Evolutionary conservation across 2,797 vertebrate species (phyloP).

Genomic region (Myripristis jacobus): DNA sequence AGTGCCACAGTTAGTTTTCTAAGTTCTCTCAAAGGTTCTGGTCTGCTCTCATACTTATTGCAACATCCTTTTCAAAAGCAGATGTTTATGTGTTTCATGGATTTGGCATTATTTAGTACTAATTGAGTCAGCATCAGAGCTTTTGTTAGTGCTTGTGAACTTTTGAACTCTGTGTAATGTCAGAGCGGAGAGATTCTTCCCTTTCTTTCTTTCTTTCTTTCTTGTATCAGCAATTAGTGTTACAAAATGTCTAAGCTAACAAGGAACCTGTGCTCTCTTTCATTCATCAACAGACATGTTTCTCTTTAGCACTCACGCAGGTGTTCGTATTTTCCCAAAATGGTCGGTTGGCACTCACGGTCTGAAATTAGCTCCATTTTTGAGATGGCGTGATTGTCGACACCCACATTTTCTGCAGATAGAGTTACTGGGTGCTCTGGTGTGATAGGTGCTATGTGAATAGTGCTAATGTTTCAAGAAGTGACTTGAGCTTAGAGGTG

Average conservation of each 20-base stretch:
- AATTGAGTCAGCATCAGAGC: slow-evolving; percentile 6
- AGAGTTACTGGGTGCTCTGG: slow-evolving; percentile 46
- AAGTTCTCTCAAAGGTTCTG: slow-evolving; percentile 6
- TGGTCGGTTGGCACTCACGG: slow-evolving; percentile 25
- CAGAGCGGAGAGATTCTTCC: neutral
- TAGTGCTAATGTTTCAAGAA: slow-evolving; percentile 51
- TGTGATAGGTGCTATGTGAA: slow-evolving; percentile 41
- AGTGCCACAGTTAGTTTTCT: slow-evolving; percentile 19
- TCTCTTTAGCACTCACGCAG: slow-evolving; percentile 11
- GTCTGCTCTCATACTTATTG: slow-evolving; percentile 22
- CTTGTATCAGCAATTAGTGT: neutral
- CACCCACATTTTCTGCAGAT: slow-evolving; percentile 32
- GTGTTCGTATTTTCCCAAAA: slow-evolving; percentile 38
- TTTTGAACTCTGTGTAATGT: slow-evolving; percentile 10
- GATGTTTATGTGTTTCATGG: slow-evolving; percentile 47
- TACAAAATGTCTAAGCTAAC: slow-evolving; percentile 20
- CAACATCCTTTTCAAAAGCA: slow-evolving; percentile 44
- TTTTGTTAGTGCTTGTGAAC: slow-evolving; percentile 15
- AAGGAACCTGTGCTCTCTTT: neutral
- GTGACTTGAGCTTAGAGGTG: slow-evolving; percentile 47
- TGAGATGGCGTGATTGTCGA: slow-evolving; percentile 45
- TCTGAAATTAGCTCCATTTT: slow-evolving; percentile 13
- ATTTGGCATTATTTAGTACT: slow-evolving; percentile 25
- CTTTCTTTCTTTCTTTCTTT: neutral
- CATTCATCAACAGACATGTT: neutral